Evolutionary conservation across 1,140 invertebrate genomes (phyloP), one percentile per base, ranked within the genome.

Genomic region (Akabosia matsudoensis): DNA sequence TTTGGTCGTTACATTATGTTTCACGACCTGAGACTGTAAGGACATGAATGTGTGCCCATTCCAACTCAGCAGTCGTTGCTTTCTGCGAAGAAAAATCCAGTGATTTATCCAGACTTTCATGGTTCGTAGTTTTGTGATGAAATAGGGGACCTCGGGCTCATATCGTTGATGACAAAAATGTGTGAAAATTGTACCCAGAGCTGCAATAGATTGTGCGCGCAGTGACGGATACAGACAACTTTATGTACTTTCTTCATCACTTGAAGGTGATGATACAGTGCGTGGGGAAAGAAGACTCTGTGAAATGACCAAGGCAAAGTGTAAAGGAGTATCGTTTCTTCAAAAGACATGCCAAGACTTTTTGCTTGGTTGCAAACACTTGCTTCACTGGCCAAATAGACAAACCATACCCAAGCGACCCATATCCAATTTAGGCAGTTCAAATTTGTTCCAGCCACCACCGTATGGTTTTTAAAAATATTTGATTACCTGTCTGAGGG

Each of bases 81-180:
- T n/a, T n/a, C n/a, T n/a, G n/a, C n/a, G n/a, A n/a, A 24, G 61
- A 67, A 67, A 31, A 31, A 75, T 45, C 26, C 56, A 37, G 76
- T 80, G 79, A 80, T 80, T 80, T 80, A n/a, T 77, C 78, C 79
- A 71, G 51, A 77, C 77, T 79, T 80, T 75, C 79, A 80, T 75
- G 79, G 34, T 80, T 79, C 77, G n/a, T 67, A 30, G 14, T 74
- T 80, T 78, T 79, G 71, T 79, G 77, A 79, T 80, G 77, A 78
- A 78, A 75, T 74, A 71, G 73, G 30, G 70, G 74, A 79, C 76
- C 75, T 75, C 75, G 73, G 74, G 74, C 52, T 24, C 71, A 56
- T 18, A 78, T 75, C 74, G 77, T 74, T 80, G 79, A 80, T 79
- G 77, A 79, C 79, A 80, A 80, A 79, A 80, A 80, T 80, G 75